Evolutionary conservation across 2,797 vertebrate species (phyloP), one percentile per base, ranked within the genome.

Genomic region (Gambelia wislizenii): DNA sequence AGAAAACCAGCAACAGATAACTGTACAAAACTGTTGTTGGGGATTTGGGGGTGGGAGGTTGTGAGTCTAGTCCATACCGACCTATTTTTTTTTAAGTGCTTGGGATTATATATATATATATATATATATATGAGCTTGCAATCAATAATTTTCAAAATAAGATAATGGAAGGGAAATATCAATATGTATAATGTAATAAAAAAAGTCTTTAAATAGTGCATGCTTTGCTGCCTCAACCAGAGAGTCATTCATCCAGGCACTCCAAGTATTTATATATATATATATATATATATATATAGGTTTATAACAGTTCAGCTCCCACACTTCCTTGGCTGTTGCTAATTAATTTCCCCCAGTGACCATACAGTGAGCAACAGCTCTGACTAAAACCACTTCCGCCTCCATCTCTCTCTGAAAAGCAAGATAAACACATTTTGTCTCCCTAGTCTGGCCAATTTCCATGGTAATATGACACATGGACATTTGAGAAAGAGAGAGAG

Each of bases 381-480:
- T 36, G 84, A n/a, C 42, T n/a, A 42, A 78, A 89, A 13, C 49
- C 39, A 91, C 78, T 27, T 87, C 83, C 13, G 20, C n/a, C 69
- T 14, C 77, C 54, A 47, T 61, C 47, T 88, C 36, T 3, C 74
- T 75, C 88, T 91, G 44, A 8, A 72, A 94, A 69, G 27, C 91
- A 74, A 84, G 25, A 47, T 85, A 72, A 85, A 89, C 85, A 64
- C 67, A 80, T 89, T 85, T 89, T 59, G 67, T 85, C 30, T 36
- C 64, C 64, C 76, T 36, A 80, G 59, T 85, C 89, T 77, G 33
- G 72, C 49, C 90, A 87, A 92, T 94, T 95, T 92, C 92, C 80
- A 80, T 92, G 61, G 42, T 25, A 16, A 42, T 56, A 87, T 86
- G 84, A 67, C 89, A 88, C 61, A 86, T 64, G 39, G 92, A 83